Conservation (phyloP, 2,888 invertebrate species). For the Chelonus formosanus region DNA sequence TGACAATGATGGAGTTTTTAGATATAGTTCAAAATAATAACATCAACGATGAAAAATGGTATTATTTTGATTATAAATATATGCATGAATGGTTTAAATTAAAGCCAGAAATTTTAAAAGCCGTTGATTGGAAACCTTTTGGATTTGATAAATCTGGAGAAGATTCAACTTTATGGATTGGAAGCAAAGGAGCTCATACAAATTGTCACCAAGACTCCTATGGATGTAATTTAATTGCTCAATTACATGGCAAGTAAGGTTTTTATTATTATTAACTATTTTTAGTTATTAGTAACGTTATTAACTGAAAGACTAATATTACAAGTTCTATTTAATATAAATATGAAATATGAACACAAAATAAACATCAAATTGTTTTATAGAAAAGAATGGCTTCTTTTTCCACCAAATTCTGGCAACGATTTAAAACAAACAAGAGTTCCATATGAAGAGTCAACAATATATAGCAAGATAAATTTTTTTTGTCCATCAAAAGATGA, state of each 20-base stretch:
- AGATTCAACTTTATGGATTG: constrained; percentile 88
- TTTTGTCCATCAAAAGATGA: constrained; percentile 71
- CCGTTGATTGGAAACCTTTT: constrained; percentile 73
- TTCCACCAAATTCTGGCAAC: constrained; percentile 79
- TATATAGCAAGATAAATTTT: constrained; percentile 87
- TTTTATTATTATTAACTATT: too few relatives aligned
- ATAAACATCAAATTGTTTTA: constrained; percentile 34
- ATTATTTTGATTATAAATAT: constrained; percentile 88
- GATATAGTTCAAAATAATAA: constrained; percentile 47
- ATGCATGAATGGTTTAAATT: constrained; percentile 74
- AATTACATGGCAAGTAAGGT: constrained; percentile 82
- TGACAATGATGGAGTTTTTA: constrained; percentile 74
- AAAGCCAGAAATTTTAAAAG: constrained; percentile 68
- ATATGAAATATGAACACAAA: too few relatives aligned
- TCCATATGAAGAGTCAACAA: constrained; percentile 96
- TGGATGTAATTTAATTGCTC: constrained; percentile 91
- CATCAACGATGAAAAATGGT: constrained; percentile 68
- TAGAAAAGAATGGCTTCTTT: constrained; percentile 92
- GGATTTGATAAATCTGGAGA: constrained; percentile 76
- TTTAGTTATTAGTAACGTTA: too few relatives aligned
- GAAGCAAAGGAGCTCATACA: constrained; percentile 87
- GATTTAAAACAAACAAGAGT: constrained; percentile 80
- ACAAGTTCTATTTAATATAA: too few relatives aligned
- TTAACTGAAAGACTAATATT: too few relatives aligned
- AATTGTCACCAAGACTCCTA: constrained; percentile 95